Percentiles rank a stretch among this genome's conserved stretches.
Conservation (phyloP, 1,140 invertebrate species). For the Coenobita brevimanus region DNA sequence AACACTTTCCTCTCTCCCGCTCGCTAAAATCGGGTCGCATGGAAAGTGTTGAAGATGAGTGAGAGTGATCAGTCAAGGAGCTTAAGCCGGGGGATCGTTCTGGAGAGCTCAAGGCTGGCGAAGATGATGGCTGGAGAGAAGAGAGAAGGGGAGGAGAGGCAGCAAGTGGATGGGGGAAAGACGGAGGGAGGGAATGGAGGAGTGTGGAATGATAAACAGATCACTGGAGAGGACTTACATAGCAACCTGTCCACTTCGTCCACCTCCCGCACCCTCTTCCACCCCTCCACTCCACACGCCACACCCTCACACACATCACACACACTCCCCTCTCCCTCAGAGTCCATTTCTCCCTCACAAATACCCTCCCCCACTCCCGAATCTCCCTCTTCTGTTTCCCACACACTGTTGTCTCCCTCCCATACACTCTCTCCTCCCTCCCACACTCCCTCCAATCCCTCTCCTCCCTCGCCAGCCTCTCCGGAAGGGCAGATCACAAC, state of each 20-base stretch:
- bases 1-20: too few relatives aligned
- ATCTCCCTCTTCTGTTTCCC: not conserved
- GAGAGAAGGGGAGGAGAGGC: too few relatives aligned
- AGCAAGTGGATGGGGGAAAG: too few relatives aligned
- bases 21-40: too few relatives aligned
- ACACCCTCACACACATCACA: not conserved
- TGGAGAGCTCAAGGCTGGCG: too few relatives aligned
- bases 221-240: conserved; percentile 5
- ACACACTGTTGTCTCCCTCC: not conserved
- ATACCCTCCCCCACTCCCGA: not conserved
- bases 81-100: too few relatives aligned
- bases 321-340: not conserved
- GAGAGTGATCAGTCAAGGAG: too few relatives aligned
- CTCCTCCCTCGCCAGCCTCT: not conserved
- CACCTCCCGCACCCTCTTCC: not conserved
- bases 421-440: not conserved
- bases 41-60: too few relatives aligned
- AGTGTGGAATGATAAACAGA: not conserved
- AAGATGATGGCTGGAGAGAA: too few relatives aligned
- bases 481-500: not conserved
- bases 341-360: not conserved
- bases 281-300: not conserved
- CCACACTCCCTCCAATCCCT: not conserved
- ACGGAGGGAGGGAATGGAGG: too few relatives aligned
- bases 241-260: conserved; percentile 4